Evolutionary conservation across 2,888 invertebrate genomes (phyloP).

Genomic region (Coleophora deauratella): DNA sequence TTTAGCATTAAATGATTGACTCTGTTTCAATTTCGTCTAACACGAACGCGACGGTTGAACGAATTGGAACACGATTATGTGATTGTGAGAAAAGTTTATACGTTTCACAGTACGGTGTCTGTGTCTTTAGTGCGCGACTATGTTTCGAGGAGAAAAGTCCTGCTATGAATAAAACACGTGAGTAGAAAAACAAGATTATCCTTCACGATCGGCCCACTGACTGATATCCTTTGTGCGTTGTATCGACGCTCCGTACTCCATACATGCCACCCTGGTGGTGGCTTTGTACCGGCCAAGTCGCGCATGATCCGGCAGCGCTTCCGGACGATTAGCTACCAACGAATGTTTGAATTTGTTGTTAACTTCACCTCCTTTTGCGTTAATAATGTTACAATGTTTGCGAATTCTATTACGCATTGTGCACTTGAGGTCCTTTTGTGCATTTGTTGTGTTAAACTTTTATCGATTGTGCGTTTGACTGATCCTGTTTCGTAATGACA

Average conservation of each 20-base stretch:
- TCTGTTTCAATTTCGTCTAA: conserved; percentile 72
- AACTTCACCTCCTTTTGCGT: conserved; percentile 69
- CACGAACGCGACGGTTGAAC: conserved; percentile 67
- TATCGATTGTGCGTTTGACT: conserved; percentile 52
- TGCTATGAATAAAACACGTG: conserved; percentile 67
- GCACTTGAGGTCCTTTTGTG: conserved; percentile 41
- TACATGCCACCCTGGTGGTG: conserved; percentile 55
- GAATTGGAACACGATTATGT: conserved; percentile 68
- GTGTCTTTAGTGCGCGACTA: conserved; percentile 55
- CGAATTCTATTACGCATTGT: conserved; percentile 72
- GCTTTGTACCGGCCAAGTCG: conserved; percentile 50
- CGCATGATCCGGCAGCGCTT: conserved; percentile 62
- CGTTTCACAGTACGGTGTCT: conserved; percentile 50
- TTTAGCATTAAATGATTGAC: conserved; percentile 71
- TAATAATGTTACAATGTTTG: conserved; percentile 71
- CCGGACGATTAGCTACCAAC: conserved; percentile 66
- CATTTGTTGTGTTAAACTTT: conserved; percentile 46
- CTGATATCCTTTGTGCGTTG: conserved; percentile 23
- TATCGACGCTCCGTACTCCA: conserved; percentile 23
- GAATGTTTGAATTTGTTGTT: conserved; percentile 71
- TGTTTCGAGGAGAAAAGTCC: conserved; percentile 49
- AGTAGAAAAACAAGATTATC: conserved; percentile 35
- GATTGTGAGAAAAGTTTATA: conserved; percentile 69
- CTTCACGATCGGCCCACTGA: conserved; percentile 18
- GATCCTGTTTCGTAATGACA: conserved; percentile 43